A percentile compares a stretch with the other conserved stretches of the same genome.
Conservation (phyloP, 2,113 vertebrate species). For the Muscicapa adusta region DNA sequence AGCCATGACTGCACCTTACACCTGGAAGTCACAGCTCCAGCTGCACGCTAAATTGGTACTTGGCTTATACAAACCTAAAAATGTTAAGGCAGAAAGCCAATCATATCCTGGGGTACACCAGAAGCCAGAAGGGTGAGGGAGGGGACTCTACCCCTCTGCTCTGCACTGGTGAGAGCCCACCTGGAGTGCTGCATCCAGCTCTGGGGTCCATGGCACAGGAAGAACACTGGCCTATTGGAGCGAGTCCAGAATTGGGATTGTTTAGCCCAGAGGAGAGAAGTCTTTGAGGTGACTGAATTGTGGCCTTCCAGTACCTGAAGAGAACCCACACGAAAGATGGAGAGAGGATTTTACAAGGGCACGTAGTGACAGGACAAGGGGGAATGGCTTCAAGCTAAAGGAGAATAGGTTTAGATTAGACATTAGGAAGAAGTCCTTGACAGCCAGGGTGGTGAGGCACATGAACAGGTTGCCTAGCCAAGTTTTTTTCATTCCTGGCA, state of each 20-base stretch:
- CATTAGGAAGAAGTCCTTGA: not conserved
- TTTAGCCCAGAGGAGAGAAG: too few relatives aligned
- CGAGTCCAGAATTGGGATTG: fast-evolving
- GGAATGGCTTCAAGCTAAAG: not conserved
- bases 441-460: fast-evolving
- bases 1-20: not conserved
- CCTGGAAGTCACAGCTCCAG: not conserved
- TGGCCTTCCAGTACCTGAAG: not conserved
- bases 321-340: fast-evolving
- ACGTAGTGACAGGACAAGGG: not conserved
- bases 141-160: not conserved
- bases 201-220: not conserved
- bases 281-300: not conserved
- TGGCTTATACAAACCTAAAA: not conserved
- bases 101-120: not conserved
- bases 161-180: not conserved
- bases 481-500: not conserved
- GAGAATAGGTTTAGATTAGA: not conserved
- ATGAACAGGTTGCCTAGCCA: not conserved
- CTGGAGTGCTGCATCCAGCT: not conserved
- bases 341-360: not conserved
- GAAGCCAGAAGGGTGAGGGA: fast-evolving
- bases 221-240: not conserved
- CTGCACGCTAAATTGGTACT: not conserved
- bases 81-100: not conserved